Evolutionary conservation across 2,797 vertebrate genomes (phyloP).

Genomic region (Staurois parvus): DNA sequence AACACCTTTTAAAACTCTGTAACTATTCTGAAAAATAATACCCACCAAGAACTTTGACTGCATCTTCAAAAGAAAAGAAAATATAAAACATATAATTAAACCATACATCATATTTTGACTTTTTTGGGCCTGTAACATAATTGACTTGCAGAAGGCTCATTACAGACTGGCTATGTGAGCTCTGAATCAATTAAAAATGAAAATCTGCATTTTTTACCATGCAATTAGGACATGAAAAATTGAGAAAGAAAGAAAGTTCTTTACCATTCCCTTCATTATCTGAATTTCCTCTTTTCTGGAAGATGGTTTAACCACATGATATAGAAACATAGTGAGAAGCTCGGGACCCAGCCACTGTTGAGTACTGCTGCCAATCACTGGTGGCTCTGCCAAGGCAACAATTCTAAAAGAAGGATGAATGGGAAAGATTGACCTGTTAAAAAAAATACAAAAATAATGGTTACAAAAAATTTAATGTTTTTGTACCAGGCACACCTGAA

Average conservation of each 20-base stretch:
- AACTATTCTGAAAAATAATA: no score
- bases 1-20: no score
- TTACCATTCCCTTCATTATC: conserved; percentile 88
- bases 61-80: background rate
- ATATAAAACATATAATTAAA: background rate
- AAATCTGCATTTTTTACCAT: background rate
- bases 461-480: background rate
- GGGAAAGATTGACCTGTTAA: conserved; percentile 84
- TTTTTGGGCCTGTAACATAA: background rate
- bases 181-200: background rate
- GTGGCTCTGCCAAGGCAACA: conserved; percentile 92
- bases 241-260: conserved; percentile 54
- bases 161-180: background rate
- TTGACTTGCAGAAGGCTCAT: background rate
- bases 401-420: conserved; percentile 94
- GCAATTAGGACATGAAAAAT: background rate
- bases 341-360: conserved; percentile 96
- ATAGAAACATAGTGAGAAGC: conserved; percentile 94
- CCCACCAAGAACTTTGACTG: background rate
- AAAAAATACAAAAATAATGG: conserved; percentile 36
- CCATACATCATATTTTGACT: background rate
- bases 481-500: no score
- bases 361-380: conserved; percentile 78
- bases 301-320: conserved; percentile 86
- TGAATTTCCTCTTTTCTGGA: conserved; percentile 84